These are phyloP conservation scores for Coregonus suidteri DNA, from an alignment of 2,797 vertebrate genomes.

Conservation along the genomic window DNA sequence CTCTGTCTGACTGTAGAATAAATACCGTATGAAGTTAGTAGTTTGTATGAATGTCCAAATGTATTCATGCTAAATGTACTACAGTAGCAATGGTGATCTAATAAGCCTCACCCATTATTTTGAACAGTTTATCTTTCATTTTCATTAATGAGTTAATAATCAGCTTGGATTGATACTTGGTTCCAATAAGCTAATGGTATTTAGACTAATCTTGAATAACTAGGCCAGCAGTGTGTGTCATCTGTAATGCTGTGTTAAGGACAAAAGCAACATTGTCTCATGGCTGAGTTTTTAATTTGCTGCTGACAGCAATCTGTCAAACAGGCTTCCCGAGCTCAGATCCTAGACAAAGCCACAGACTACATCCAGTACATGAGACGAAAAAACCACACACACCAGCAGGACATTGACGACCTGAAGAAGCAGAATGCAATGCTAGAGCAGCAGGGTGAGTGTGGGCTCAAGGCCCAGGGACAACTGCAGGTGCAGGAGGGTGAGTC, in stretches of 20 bases:
- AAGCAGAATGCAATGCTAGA: constrained; percentile 92
- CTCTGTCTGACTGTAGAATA: neutral
- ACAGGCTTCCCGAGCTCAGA: constrained; percentile 97
- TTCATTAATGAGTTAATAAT: neutral
- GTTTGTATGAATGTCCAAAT: neutral
- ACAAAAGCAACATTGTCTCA: constrained; percentile 37
- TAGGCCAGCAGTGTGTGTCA: neutral
- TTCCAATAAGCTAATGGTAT: neutral
- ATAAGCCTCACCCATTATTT: neutral
- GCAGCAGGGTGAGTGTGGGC: constrained; percentile 84
- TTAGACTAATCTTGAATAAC: neutral
- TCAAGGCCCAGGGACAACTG: neutral
- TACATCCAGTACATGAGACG: constrained; percentile 98
- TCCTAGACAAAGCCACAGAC: constrained; percentile 98
- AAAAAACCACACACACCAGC: constrained; percentile 98
- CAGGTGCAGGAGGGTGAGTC: too few relatives aligned
- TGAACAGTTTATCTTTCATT: neutral
- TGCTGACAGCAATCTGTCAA: constrained; percentile 74
- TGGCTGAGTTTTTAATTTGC: constrained; percentile 57
- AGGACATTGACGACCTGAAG: constrained; percentile 96
- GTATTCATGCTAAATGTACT: neutral
- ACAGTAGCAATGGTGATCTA: neutral
- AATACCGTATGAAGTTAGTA: neutral
- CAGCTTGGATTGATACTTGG: neutral
- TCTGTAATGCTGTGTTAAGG: constrained; percentile 12